Percentiles rank a stretch among this genome's conserved stretches.
These are phyloP conservation scores for Emydocephalus ijimae DNA, from an alignment of 2,113 vertebrate species.

Conservation along the genomic window DNA sequence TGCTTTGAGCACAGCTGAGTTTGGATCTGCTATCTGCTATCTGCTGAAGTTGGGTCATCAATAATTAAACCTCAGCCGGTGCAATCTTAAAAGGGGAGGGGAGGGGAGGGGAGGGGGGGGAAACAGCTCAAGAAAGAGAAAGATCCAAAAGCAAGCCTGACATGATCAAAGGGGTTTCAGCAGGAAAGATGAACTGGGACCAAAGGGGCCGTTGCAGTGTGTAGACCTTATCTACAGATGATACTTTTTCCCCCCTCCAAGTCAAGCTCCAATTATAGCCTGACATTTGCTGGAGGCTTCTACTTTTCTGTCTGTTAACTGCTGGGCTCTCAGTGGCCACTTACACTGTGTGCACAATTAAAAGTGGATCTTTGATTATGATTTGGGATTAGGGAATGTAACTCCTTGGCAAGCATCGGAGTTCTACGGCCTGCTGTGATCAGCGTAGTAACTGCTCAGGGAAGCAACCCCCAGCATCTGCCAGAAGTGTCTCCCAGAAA, in stretches of 20 bases:
- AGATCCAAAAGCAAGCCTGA: constrained; percentile 7
- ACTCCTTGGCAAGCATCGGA: background rate
- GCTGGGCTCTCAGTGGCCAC: constrained; percentile 16
- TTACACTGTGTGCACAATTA: background rate
- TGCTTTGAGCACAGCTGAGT: background rate
- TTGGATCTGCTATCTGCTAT: constrained; percentile 10
- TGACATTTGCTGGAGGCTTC: constrained; percentile 24
- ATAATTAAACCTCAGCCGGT: constrained; percentile 12
- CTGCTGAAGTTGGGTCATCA: constrained; percentile 1
- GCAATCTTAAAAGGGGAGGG: constrained; percentile 5
- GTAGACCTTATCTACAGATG: background rate
- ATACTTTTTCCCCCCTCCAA: background rate
- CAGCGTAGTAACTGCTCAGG: background rate
- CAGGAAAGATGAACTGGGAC: background rate
- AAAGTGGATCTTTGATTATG: constrained; percentile 10
- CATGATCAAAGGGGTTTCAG: constrained; percentile 6
- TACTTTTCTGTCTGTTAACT: constrained; percentile 1
- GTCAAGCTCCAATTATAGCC: constrained; percentile 16
- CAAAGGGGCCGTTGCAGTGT: background rate
- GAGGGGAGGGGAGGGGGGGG: background rate
- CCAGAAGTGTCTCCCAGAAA: constrained; percentile 15
- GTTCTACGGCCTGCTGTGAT: background rate
- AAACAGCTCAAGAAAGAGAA: constrained; percentile 15
- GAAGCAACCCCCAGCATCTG: background rate
- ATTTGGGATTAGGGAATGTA: constrained; percentile 13